Conservation (phyloP, 2,113 vertebrate species). For the Chaetodon auriga region DNA sequence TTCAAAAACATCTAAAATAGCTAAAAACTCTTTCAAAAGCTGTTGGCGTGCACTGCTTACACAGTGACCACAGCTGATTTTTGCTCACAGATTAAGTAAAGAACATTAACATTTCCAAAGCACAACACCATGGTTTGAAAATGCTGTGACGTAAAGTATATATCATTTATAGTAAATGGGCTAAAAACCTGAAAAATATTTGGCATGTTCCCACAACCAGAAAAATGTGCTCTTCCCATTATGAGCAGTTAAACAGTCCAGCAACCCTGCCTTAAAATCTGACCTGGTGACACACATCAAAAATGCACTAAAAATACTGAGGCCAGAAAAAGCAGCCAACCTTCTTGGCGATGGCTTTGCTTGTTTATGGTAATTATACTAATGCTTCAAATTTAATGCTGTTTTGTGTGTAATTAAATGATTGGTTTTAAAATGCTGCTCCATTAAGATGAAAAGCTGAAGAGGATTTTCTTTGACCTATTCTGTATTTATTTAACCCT, state of each 20-base stretch:
- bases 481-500: not conserved
- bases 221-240: not conserved
- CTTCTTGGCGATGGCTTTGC: constrained; percentile 7
- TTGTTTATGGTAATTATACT: constrained; percentile 39
- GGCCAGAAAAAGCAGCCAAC: constrained; percentile 23
- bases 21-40: too few species aligned
- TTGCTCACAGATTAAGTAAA: too few species aligned
- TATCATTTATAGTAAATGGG: not conserved
- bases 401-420: not conserved
- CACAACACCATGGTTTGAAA: too few species aligned
- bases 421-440: not conserved
- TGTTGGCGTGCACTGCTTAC: too few species aligned
- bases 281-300: not conserved
- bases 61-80: too few species aligned
- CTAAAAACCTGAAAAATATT: not conserved
- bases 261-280: not conserved
- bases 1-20: too few species aligned
- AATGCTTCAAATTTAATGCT: constrained; percentile 26
- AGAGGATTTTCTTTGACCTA: constrained; percentile 23
- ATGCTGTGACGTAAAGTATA: not conserved
- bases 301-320: not conserved
- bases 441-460: constrained; percentile 19
- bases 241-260: not conserved
- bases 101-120: too few species aligned
- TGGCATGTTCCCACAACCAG: not conserved